Conservation (phyloP, 2,113 vertebrate genomes). For the Salvelinus alpinus region DNA sequence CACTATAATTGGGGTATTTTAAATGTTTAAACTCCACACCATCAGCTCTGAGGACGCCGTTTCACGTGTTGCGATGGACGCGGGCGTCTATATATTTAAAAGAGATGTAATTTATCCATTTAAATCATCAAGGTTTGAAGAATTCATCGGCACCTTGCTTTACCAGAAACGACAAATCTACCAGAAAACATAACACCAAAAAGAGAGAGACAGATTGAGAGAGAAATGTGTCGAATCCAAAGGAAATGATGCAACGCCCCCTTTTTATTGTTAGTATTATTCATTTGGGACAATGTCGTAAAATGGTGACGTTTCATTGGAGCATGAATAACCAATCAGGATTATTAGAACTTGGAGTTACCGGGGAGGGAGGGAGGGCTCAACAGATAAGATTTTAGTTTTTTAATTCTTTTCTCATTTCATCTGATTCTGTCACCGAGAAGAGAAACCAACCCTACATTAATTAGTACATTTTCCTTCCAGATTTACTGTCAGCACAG, state of each 20-base stretch:
- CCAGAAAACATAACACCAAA: constrained; percentile 35
- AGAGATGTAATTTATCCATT: constrained; percentile 19
- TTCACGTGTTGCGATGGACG: constrained; percentile 5
- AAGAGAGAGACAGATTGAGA: background rate
- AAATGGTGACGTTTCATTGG: background rate
- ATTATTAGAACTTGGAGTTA: constrained; percentile 52
- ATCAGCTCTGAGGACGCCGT: constrained; percentile 64
- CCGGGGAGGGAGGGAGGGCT: constrained; percentile 29
- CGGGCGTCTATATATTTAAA: constrained; percentile 20
- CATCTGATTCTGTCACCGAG: constrained; percentile 37
- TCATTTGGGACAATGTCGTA: constrained; percentile 50
- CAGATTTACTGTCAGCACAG: constrained; percentile 34
- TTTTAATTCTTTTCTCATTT: background rate
- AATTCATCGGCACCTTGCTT: constrained; percentile 54
- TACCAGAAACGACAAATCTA: constrained; percentile 32
- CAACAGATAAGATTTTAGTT: too few relatives aligned
- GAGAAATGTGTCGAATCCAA: constrained; percentile 12
- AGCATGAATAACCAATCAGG: constrained; percentile 56
- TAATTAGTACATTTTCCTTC: background rate
- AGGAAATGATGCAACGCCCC: constrained; percentile 66
- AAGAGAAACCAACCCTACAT: constrained; percentile 61
- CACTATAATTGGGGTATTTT: constrained; percentile 62
- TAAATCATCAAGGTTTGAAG: constrained; percentile 29
- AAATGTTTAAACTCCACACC: constrained; percentile 58
- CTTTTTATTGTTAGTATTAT: constrained; percentile 32